These are phyloP conservation scores for Cabera pusaria DNA, from an alignment of 2,888 invertebrate species.

Conservation along the genomic window DNA sequence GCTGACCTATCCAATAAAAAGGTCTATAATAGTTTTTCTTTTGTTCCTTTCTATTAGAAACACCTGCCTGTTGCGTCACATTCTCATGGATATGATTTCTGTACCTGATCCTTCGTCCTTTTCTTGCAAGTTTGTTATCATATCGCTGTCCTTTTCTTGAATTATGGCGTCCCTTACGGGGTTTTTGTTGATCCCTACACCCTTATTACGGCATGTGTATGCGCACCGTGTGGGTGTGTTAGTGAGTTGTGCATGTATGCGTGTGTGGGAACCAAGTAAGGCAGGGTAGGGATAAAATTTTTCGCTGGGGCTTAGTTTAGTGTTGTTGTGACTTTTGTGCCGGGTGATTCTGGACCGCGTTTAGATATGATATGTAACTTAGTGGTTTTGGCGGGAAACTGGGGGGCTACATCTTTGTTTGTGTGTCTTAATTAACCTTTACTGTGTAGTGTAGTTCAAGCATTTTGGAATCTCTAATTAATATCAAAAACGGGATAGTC, in stretches of 20 bases:
- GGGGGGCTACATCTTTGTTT: constrained; percentile 24
- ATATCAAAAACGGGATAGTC: neutral
- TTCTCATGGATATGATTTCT: constrained; percentile 69
- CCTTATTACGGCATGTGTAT: constrained; percentile 66
- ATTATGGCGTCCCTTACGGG: constrained; percentile 57
- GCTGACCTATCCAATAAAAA: constrained; percentile 71
- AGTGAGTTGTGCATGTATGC: constrained; percentile 42
- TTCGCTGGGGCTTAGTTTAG: constrained; percentile 52
- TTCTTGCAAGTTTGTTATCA: constrained; percentile 40
- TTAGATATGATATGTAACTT: constrained; percentile 56
- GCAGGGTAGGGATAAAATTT: constrained; percentile 49
- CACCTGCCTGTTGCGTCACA: constrained; percentile 78
- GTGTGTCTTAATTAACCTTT: constrained; percentile 11
- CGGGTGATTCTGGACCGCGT: constrained; percentile 48
- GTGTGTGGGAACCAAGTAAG: constrained; percentile 54
- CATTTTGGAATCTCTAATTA: too few relatives aligned
- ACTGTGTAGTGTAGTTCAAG: too few relatives aligned
- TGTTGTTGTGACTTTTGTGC: constrained; percentile 50
- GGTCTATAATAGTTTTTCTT: constrained; percentile 56
- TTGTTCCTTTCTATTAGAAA: constrained; percentile 63
- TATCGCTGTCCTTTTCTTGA: constrained; percentile 52
- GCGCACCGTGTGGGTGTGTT: constrained; percentile 60
- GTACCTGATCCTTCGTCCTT: constrained; percentile 62
- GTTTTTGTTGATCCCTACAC: constrained; percentile 69
- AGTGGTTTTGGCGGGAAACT: constrained; percentile 67